Base-by-base conservation (phyloP, 1,140 invertebrate genomes). In the Sipha flava region DNA sequence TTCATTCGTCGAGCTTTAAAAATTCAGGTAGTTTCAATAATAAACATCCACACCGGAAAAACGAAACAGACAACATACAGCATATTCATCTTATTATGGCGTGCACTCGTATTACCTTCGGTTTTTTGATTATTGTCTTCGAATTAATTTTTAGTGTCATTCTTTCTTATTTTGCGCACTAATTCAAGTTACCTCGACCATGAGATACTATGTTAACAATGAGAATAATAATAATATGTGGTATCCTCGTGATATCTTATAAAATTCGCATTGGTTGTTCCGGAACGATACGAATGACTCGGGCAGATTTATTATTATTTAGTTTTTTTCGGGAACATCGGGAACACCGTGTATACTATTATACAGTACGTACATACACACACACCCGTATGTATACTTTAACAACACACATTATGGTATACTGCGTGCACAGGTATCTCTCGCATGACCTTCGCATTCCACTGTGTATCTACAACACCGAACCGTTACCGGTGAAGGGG, bases 401-500 rank as follows among this genome's bases (percentile, higher is more conserved):
- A 31, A 5, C 6, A 18, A 31, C 26, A 3, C 37, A 49, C 16
- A 45, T 5, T 3, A 18, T 34, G 29, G n/a, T 29, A n/a, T 57
- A 29, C 14, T 34, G 10, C 7, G 5, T 23, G 21, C 49, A 59
- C 54, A 77, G 73, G 73, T 77, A 77, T 77, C 49, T 77, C 45
- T 59, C 52, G 7, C 14, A n/a, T 54, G 52, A 77, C 73, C 73
- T 59, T 57, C 52, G 23, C 52, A 59, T 59, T 59, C 73, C 73
- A 59, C 29, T 5, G 49, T 75, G 34, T 70, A 68, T 45, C 66
- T 47, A 77, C n/a, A n/a, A n/a, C 73, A 77, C 73, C 73, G 1
- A 59, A 43, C 73, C 52, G 52, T 77, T 77, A 77, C 37, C 16
- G 16, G n/a, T n/a, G n/a, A n/a, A n/a, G n/a, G n/a, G n/a, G n/a